phyloP scores from a whole-genome alignment of 2,113 vertebrate species.

The Chitala chitala region DNA sequence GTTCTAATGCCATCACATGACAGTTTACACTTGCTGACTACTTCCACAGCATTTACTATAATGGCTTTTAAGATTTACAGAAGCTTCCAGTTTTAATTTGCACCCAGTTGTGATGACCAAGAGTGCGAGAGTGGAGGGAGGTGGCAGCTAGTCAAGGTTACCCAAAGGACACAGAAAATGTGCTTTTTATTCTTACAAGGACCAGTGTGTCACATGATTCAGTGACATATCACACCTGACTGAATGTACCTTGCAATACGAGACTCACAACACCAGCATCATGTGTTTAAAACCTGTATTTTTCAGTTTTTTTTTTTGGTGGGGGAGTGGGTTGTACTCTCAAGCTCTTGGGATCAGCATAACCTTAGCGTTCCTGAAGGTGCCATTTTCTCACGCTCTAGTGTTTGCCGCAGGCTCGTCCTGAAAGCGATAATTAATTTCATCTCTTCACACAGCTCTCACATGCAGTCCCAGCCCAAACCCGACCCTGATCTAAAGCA shows the following conservation, averaged over 20 bases:
- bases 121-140: neutral
- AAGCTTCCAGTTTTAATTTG: conserved; percentile 24
- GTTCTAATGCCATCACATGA: neutral
- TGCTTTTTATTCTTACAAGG: neutral
- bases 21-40: conserved; percentile 4
- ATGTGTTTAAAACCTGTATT: no score
- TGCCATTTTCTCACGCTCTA: conserved; percentile 23
- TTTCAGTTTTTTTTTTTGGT: no score
- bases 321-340: no score
- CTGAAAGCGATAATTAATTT: conserved; percentile 35
- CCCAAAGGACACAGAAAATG: neutral
- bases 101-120: conserved; percentile 20
- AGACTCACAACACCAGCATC: no score
- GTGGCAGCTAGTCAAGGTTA: neutral
- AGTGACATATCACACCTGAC: neutral
- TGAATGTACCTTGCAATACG: neutral
- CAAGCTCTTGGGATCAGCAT: neutral
- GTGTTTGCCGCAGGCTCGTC: conserved; percentile 21
- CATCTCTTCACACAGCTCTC: neutral
- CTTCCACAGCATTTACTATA: conserved; percentile 12
- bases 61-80: conserved; percentile 7
- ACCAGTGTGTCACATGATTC: neutral
- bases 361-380: conserved; percentile 6
- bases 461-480: neutral
- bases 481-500: neutral